Evolutionary conservation across 2,113 vertebrate species (phyloP).

Genomic region (Vanacampus margaritifer): DNA sequence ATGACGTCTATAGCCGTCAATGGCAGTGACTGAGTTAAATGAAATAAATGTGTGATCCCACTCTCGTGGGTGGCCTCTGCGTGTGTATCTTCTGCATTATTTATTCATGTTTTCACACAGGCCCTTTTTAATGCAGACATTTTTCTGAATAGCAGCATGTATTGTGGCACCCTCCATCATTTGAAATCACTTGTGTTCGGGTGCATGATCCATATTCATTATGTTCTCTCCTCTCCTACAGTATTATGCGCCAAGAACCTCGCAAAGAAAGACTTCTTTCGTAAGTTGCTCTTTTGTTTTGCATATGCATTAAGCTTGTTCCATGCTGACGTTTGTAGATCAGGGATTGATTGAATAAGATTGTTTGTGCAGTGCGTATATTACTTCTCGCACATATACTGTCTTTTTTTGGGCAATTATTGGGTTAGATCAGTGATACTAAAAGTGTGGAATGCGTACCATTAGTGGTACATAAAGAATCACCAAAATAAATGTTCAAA

Average conservation of each 20-base stretch:
- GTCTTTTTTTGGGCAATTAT: not conserved
- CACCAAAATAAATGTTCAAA: too few species aligned
- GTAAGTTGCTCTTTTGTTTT: constrained; percentile 76
- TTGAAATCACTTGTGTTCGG: constrained; percentile 31
- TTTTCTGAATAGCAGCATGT: constrained; percentile 16
- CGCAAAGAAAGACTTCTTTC: constrained; percentile 98
- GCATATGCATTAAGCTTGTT: not conserved
- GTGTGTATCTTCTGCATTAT: constrained; percentile 23
- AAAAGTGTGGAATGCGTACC: too few species aligned
- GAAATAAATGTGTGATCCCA: constrained; percentile 19
- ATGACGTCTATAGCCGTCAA: too few species aligned
- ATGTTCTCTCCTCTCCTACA: constrained; percentile 62
- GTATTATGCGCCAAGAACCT: constrained; percentile 99
- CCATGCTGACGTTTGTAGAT: not conserved
- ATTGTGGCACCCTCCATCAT: constrained; percentile 35
- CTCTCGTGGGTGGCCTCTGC: constrained; percentile 23
- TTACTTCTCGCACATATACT: too few species aligned
- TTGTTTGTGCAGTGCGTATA: not conserved
- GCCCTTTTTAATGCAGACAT: not conserved
- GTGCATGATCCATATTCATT: constrained; percentile 33
- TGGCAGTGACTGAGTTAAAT: too few species aligned
- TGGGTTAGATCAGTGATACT: not conserved
- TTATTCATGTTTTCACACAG: constrained; percentile 22
- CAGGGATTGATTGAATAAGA: constrained; percentile 2
- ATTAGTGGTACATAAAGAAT: too few species aligned